A percentile compares a stretch with the other conserved stretches of the same genome.
Evolutionary conservation across 2,888 invertebrate genomes (phyloP).

Genomic region (Schrankia costaestrigalis): DNA sequence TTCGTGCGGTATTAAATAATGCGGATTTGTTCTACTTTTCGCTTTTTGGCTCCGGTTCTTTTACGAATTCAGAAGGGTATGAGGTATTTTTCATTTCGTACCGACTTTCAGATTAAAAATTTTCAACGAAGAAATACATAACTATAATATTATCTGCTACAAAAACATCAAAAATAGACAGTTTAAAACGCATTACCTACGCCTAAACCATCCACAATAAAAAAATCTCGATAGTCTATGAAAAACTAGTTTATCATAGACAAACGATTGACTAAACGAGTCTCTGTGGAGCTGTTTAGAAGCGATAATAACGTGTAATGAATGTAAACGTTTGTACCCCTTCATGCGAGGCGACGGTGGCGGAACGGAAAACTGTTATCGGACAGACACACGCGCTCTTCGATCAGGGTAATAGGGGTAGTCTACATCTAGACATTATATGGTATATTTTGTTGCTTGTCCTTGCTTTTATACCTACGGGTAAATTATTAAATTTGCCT

Average conservation of each 20-base stretch:
- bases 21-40: conserved; percentile 67
- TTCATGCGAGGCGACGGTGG: conserved; percentile 29
- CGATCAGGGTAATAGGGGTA: conserved; percentile 34
- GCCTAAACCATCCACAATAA: too few relatives aligned
- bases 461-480: too few relatives aligned
- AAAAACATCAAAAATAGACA: not conserved
- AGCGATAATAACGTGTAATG: conserved; percentile 74
- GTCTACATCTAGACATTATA: conserved; percentile 34
- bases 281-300: conserved; percentile 64
- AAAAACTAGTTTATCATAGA: too few relatives aligned
- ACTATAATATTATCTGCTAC: not conserved
- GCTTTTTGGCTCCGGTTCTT: conserved; percentile 51
- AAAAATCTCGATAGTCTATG: too few relatives aligned
- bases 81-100: conserved; percentile 37
- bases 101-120: too few relatives aligned
- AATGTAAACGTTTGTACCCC: conserved; percentile 59
- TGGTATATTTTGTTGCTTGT: conserved; percentile 17
- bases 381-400: conserved; percentile 53
- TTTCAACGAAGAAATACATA: too few relatives aligned
- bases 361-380: conserved; percentile 67
- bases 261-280: conserved; percentile 59
- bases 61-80: conserved; percentile 35
- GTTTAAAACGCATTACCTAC: too few relatives aligned
- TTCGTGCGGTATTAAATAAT: conserved; percentile 73
- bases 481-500: too few relatives aligned